Conservation (phyloP, 23 tunicate genomes). For the Phallusia fumigata region DNA sequence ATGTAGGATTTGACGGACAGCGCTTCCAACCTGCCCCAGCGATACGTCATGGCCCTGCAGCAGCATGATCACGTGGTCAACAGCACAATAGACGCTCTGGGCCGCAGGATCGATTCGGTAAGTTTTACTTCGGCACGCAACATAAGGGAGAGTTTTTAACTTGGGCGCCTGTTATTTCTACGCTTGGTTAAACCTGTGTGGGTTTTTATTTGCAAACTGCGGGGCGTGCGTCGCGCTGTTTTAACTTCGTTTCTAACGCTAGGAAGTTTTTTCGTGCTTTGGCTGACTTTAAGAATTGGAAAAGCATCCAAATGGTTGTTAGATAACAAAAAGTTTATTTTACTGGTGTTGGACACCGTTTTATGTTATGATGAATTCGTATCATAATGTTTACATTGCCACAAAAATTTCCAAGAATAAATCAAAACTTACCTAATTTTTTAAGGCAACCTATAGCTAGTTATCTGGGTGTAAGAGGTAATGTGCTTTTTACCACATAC, state of each 20-base stretch:
- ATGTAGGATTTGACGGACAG: neutral
- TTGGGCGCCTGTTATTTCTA: neutral
- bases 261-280: neutral
- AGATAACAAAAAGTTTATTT: too few relatives aligned
- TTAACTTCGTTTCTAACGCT: too few relatives aligned
- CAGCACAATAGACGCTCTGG: neutral
- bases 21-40: neutral
- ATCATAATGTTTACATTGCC: too few relatives aligned
- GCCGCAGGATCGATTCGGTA: neutral
- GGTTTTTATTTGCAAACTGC: too few relatives aligned
- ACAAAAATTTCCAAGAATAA: too few relatives aligned
- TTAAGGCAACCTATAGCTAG: too few relatives aligned
- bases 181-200: too few relatives aligned
- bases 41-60: neutral
- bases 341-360: neutral
- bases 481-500: too few relatives aligned
- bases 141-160: neutral
- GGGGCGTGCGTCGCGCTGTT: too few relatives aligned
- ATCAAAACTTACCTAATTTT: too few relatives aligned
- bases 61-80: constrained; percentile 1
- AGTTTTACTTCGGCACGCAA: neutral
- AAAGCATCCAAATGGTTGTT: neutral
- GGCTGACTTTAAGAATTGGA: neutral
- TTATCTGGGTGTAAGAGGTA: too few relatives aligned
- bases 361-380: too few relatives aligned